Evolutionary conservation across 2,888 invertebrate species (phyloP).

Genomic region (Dermolepida albohirtum): DNA sequence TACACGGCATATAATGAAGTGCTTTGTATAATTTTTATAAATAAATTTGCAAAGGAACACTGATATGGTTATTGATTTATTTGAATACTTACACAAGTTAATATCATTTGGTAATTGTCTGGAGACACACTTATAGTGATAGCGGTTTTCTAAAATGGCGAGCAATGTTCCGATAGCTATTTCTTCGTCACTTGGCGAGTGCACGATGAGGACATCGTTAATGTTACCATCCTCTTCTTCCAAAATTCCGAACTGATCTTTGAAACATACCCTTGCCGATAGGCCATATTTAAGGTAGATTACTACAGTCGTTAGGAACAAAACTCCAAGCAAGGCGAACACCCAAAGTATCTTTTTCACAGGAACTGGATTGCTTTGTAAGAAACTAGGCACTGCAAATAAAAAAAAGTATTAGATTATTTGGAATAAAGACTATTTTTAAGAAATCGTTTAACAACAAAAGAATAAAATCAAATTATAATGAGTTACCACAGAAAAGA

Average conservation of each 20-base stretch:
- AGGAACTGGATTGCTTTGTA: conserved; percentile 66
- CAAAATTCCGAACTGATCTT: conserved; percentile 66
- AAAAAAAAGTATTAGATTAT: conserved; percentile 13
- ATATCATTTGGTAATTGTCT: conserved; percentile 39
- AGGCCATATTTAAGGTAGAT: conserved; percentile 69
- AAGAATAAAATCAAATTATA: too few species aligned
- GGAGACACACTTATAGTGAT: conserved; percentile 72
- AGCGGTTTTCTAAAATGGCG: conserved; percentile 72
- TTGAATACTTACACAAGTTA: conserved; percentile 53
- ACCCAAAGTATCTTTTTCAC: conserved; percentile 71
- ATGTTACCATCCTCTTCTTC: conserved; percentile 69
- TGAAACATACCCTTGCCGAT: conserved; percentile 64
- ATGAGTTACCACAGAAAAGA: too few species aligned
- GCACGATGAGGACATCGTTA: conserved; percentile 75
- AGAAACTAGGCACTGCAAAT: conserved; percentile 58
- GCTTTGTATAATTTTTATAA: too few species aligned
- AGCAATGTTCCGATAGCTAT: conserved; percentile 73
- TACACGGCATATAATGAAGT: too few species aligned
- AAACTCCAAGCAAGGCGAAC: conserved; percentile 66
- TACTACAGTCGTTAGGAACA: conserved; percentile 66
- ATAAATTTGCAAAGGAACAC: too few species aligned
- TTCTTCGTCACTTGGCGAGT: conserved; percentile 73
- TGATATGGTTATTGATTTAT: background rate
- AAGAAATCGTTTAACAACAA: too few species aligned
- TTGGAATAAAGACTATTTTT: too few species aligned